Evolutionary conservation across 1,140 invertebrate genomes (phyloP), one percentile per base, ranked within the genome.

Genomic region (Pseudomyrmex gracilis): DNA sequence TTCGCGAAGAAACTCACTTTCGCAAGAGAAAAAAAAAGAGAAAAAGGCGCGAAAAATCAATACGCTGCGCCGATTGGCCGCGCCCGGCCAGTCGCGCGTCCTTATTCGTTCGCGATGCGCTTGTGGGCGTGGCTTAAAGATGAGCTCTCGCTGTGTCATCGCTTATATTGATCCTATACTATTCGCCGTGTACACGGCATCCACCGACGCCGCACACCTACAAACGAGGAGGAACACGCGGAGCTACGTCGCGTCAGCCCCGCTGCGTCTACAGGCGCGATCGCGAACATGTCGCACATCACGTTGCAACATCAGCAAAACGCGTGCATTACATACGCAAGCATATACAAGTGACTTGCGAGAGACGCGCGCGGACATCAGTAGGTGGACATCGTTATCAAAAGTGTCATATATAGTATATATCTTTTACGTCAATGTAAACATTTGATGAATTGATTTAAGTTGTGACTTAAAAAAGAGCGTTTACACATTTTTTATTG

Each of bases 131-230:
- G 88, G 93, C 92, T 94, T 94, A 93, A 94, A 94, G 93, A 94
- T 94, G 92, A 94, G 93, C 93, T 94, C 91, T 93, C 92, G 93
- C 92, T 93, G 90, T 94, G 93, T 94, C 93, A 94, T 94, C 93
- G 92, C 90, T 93, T 94, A 94, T 94, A 94, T 94, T 94, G 93
- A 94, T 94, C 93, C 92, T 90, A 90, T 68, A 84, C 90, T 60
- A 83, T 63, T 80, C 61, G 80, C 45, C 84, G 77, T 83, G 73
- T 80, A 90, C 78, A 63, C 76, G 78, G 55, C 66, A 47, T 70
- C 68, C 85, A 64, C 68, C 66, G 64, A 89, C 71, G 78, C 51
- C 55, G n/a, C 20, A 82, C 63, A 73, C 71, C 34, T 34, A 7
- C 34, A 34, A 0, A 34, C 34, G 34, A 34, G 34, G 34, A 34